These are phyloP conservation scores for Onychomys torridus DNA, from an alignment of 2,797 vertebrate genomes.

Conservation along the genomic window DNA sequence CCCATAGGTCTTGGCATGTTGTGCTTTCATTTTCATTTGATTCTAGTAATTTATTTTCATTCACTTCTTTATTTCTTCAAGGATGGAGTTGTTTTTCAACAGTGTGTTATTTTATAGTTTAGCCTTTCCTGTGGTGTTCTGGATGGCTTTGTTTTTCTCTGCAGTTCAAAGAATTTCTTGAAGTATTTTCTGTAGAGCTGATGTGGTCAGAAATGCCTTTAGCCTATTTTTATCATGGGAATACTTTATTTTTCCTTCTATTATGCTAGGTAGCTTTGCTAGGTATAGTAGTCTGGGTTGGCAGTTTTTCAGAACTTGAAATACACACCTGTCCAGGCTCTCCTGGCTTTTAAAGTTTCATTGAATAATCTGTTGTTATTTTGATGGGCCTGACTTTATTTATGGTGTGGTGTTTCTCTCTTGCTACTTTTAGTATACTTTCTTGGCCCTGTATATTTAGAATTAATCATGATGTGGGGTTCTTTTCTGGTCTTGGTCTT, in stretches of 20 bases:
- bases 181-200: background rate
- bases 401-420: background rate
- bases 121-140: background rate
- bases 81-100: background rate
- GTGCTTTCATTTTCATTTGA: background rate
- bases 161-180: background rate
- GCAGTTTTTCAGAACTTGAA: background rate
- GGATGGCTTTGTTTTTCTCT: background rate
- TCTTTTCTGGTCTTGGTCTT: background rate
- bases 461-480: background rate
- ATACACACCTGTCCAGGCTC: background rate
- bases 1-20: background rate
- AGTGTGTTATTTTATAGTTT: background rate
- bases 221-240: background rate
- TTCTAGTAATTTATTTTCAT: background rate
- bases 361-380: background rate
- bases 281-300: background rate
- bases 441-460: background rate
- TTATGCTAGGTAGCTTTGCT: background rate
- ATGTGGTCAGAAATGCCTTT: background rate
- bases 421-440: background rate
- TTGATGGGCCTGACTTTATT: background rate
- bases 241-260: background rate
- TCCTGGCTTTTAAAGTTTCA: background rate
- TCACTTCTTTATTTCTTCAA: background rate